Evolutionary conservation across 2,888 invertebrate species (phyloP).

Genomic region (Cantharis flavilabris): DNA sequence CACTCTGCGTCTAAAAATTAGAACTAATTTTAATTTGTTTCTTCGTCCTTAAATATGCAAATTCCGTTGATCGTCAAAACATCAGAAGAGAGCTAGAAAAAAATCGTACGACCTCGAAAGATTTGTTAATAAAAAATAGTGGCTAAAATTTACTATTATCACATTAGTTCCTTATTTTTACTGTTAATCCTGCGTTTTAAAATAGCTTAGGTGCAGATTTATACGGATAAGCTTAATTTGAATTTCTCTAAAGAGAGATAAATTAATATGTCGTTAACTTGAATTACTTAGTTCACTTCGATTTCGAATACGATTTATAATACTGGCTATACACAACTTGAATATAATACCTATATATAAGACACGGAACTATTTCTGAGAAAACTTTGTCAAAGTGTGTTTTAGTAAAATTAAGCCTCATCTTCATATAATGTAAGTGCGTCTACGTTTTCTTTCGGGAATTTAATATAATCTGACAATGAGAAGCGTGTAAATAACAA

Average conservation of each 20-base stretch:
- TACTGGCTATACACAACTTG: neutral
- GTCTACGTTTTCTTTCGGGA: conserved; percentile 10
- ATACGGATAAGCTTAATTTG: neutral
- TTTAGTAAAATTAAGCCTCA: conserved; percentile 1
- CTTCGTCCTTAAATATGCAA: too few species aligned
- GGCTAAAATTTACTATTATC: too few species aligned
- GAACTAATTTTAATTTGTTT: too few species aligned
- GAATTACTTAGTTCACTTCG: neutral
- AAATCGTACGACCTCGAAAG: too few species aligned
- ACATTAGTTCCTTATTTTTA: neutral
- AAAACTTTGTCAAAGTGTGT: neutral
- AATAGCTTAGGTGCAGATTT: neutral
- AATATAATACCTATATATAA: neutral
- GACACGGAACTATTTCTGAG: neutral
- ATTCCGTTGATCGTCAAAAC: too few species aligned
- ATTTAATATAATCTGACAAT: conserved; percentile 26
- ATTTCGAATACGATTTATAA: neutral
- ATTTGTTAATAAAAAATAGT: too few species aligned
- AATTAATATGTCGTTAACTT: neutral
- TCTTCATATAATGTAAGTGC: neutral
- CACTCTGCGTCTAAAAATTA: too few species aligned
- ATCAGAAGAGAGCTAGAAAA: too few species aligned
- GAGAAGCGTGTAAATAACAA: neutral
- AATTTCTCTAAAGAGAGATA: neutral
- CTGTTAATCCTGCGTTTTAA: neutral